phyloP scores from a whole-genome alignment of 2,797 vertebrate genomes.

The Pseudochromis fuscus region DNA sequence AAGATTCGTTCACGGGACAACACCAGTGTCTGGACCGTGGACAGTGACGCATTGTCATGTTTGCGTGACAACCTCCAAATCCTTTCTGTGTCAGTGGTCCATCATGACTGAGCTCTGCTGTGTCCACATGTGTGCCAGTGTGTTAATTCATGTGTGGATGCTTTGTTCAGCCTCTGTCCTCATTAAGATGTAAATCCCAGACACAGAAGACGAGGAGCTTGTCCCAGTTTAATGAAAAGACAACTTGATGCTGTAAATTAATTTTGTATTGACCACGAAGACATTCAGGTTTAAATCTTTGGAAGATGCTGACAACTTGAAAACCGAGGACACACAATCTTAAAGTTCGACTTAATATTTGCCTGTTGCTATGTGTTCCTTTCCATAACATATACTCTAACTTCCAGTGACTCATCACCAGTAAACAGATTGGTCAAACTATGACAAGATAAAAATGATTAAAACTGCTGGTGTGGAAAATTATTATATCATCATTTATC shows the following conservation, averaged over 20 bases:
- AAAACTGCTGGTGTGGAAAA: not conserved
- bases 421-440: not conserved
- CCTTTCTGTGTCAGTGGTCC: conserved; percentile 39
- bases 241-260: not conserved
- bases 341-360: no score
- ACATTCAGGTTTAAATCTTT: not conserved
- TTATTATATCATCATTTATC: not conserved
- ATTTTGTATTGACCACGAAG: not conserved
- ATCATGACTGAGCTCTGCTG: conserved; percentile 63
- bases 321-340: no score
- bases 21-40: conserved; percentile 46
- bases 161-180: conserved; percentile 47
- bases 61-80: conserved; percentile 57
- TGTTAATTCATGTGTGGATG: conserved; percentile 47
- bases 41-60: conserved; percentile 68
- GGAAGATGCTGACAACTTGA: no score
- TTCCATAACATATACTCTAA: not conserved
- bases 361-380: no score
- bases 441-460: not conserved
- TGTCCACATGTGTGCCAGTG: conserved; percentile 43
- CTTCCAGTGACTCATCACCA: no score
- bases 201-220: not conserved
- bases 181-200: conserved; percentile 11
- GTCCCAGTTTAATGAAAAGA: not conserved
- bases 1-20: conserved; percentile 42